phyloP scores from a whole-genome alignment of 2,888 invertebrate genomes.

The Macaria notata region DNA sequence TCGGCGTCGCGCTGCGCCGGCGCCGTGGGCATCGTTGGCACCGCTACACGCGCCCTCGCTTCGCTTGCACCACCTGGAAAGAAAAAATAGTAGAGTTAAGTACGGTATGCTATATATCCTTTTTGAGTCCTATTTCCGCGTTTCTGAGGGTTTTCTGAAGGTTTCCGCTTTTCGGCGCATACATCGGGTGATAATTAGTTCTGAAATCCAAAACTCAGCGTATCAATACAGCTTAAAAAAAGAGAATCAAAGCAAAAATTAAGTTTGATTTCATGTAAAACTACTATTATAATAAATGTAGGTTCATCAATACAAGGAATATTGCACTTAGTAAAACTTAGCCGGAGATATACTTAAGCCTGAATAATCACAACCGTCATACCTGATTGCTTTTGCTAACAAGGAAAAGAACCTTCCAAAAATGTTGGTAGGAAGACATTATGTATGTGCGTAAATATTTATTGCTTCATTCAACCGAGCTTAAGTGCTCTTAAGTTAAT shows the following conservation, averaged over 20 bases:
- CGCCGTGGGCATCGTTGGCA: conserved; percentile 73
- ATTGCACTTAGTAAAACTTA: no score
- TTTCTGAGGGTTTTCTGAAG: no score
- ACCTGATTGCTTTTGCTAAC: not conserved
- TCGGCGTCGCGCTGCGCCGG: conserved; percentile 68
- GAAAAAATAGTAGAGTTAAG: conserved; percentile 1
- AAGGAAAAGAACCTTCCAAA: not conserved
- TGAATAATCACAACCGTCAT: not conserved
- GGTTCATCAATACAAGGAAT: no score
- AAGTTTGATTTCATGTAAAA: no score
- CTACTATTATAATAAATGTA: no score
- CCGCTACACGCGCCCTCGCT: conserved; percentile 45
- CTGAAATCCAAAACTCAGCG: no score
- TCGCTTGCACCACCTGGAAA: conserved; percentile 42
- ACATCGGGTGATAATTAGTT: no score
- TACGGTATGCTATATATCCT: no score
- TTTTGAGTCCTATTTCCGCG: no score
- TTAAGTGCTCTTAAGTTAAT: not conserved
- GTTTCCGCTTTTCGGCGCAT: no score
- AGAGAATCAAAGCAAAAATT: no score
- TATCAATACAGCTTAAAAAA: no score
- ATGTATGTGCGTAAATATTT: not conserved
- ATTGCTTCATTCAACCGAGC: not conserved
- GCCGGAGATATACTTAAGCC: not conserved
- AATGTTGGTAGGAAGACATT: not conserved